Base-by-base conservation (phyloP, 2,797 vertebrate genomes). In the Falco novaeseelandiae region DNA sequence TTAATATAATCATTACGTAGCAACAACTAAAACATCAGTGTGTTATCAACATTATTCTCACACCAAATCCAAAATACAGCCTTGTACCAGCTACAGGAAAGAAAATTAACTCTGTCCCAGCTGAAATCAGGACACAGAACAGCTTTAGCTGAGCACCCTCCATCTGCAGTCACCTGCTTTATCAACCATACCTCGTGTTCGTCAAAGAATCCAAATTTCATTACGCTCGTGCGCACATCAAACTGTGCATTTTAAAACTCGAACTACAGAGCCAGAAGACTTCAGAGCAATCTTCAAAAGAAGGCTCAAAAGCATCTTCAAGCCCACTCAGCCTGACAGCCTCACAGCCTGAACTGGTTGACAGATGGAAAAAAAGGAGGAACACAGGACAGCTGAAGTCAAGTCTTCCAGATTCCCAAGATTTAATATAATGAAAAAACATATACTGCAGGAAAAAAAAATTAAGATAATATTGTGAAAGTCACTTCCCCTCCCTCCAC, bases 241-340 rank as follows among this genome's bases (percentile, higher is more conserved):
- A 11, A 23, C 9, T 38, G 25, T 70, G 48, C 63, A 59, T 63
- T 91, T 94, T 85, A 34, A 67, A 94, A 89, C 32, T 59, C 67
- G 25, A 89, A 49, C 78, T 66, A 36, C 66, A 87, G 92, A 89
- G 78, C n/a, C 44, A 32, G n/a, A 58, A 79, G 57, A 57, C 71
- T 65, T 92, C 61, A 70, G 61, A 93, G 57, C 20, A 52, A 54
- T 44, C 87, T 93, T 90, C 91, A 94, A 87, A 94, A 88, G 88
- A 36, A 38, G 17, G 38, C 83, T 90, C 85, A 81, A 71, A 92
- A 93, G 72, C 83, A 81, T 81, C 82, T 83, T 70, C 30, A 74
- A 59, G 70, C 87, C 89, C 0, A 0, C 49, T 89, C 30, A 73
- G 90, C n/a, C 67, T 83, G 82, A 73, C 87, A 85, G 89, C 66